phyloP scores from a whole-genome alignment of 1,140 invertebrate species.

The Eulimnadia texana region DNA sequence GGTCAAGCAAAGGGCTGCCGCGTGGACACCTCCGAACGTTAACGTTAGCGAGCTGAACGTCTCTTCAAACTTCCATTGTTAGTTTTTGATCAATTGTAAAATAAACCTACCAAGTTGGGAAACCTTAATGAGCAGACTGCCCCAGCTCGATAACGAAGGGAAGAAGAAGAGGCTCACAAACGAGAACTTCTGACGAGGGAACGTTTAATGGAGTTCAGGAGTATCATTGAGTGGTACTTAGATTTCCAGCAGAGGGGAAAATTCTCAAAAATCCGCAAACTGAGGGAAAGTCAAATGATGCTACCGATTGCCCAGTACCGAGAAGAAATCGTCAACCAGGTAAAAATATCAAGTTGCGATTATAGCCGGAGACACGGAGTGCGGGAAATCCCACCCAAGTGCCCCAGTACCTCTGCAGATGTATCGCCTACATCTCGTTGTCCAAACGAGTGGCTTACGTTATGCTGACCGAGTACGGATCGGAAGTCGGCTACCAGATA shows the following conservation, averaged over 20 bases:
- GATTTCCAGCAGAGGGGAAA: conserved; percentile 88
- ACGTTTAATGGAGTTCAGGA: conserved; percentile 44
- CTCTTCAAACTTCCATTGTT: conserved; percentile 36
- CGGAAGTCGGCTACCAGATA: conserved; percentile 87
- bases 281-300: conserved; percentile 58
- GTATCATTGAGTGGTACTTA: conserved; percentile 59
- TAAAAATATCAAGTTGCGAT: conserved; percentile 66
- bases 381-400: conserved; percentile 97
- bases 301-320: conserved; percentile 72
- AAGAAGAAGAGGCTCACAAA: background rate
- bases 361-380: conserved; percentile 72
- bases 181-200: conserved; percentile 27
- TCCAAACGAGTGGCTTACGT: conserved; percentile 87
- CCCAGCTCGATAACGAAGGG: conserved; percentile 33
- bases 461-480: conserved; percentile 72
- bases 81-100: conserved; percentile 42
- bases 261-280: conserved; percentile 65
- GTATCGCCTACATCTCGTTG: conserved; percentile 89
- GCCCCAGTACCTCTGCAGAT: conserved; percentile 71
- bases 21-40: conserved; percentile 13
- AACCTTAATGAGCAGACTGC: conserved; percentile 36
- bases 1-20: conserved; percentile 21
- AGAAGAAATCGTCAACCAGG: conserved; percentile 50
- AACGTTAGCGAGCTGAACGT: conserved; percentile 23
- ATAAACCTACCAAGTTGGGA: conserved; percentile 38